Percentiles rank a stretch among this genome's conserved stretches.
These are phyloP conservation scores for Patella pellucida DNA, from an alignment of 2,888 invertebrate genomes.

Conservation along the genomic window DNA sequence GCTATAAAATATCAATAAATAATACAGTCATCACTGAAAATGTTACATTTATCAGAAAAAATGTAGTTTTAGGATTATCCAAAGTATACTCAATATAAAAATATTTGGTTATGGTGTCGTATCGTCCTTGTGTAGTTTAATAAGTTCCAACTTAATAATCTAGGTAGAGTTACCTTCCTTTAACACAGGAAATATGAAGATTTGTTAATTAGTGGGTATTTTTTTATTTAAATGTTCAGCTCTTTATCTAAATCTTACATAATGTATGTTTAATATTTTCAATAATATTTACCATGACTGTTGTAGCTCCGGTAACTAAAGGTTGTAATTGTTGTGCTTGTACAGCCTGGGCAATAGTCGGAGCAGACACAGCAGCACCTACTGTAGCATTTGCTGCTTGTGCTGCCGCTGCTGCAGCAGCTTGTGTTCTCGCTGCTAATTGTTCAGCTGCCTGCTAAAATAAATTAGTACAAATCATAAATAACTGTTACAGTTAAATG, in stretches of 20 bases:
- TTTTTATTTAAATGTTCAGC: too few relatives aligned
- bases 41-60: neutral
- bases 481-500: neutral
- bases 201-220: too few relatives aligned
- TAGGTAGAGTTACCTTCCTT: too few relatives aligned
- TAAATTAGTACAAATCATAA: neutral
- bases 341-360: slow-evolving; percentile 39
- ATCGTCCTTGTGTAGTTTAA: neutral
- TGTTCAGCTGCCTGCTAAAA: slow-evolving; percentile 32
- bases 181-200: too few relatives aligned
- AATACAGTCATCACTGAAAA: slow-evolving; percentile 20
- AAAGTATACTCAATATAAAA: too few relatives aligned
- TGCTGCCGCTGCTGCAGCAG: slow-evolving; percentile 24
- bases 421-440: slow-evolving; percentile 28
- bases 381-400: slow-evolving; percentile 32
- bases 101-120: neutral
- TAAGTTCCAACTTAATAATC: too few relatives aligned
- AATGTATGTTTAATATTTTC: too few relatives aligned
- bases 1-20: slow-evolving; percentile 23
- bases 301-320: slow-evolving; percentile 45
- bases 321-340: slow-evolving; percentile 48
- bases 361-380: slow-evolving; percentile 34
- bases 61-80: too few relatives aligned
- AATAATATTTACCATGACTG: slow-evolving; percentile 47
- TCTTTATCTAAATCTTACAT: too few relatives aligned